Evolutionary conservation across 2,888 invertebrate genomes (phyloP), one percentile per base, ranked within the genome.

Genomic region (Temnothorax rugatulus): DNA sequence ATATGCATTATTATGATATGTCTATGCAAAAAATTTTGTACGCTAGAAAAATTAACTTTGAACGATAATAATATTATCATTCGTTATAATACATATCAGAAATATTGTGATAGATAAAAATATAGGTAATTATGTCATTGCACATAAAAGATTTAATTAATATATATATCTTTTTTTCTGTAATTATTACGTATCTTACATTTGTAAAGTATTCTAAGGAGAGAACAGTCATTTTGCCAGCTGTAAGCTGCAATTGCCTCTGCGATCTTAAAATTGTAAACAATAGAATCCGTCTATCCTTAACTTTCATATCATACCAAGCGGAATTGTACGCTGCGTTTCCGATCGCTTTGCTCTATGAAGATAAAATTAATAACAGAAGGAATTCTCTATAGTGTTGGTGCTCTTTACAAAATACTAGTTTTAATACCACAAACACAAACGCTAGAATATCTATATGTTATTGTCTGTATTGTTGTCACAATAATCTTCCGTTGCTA

Each of bases 281-380:
- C 15, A 85, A 41, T 5, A 85, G 18, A 4, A 52, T 0, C 25
- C 85, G 82, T 50, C 52, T 54, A 1, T 87, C 79, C 5, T 41
- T 34, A 3, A 71, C 13, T 15, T 81, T 79, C 57, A 88, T 50
- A 7, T 88, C 9, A 41, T 88, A 88, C 88, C 88, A 88, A 18
- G 41, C 34, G 9, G 54, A 75, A 75, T 82, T 52, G 18, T 88
- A 88, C 9, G 50, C 50, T n/a, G 82, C 82, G 2, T 69, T 25
- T 15, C 44, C 83, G 21, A 88, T 66, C 8, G 54, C 34, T 38
- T 54, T 75, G 13, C 87, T 74, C 87, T 87, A 68, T 13, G 41
- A 75, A n/a, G 4, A 11, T n/a, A 0, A 7, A 25, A 44, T 64
- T 13, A 29, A 47, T 38, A 7, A 25, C 21, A 29, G 38, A 8